Conservation (phyloP, 1,140 invertebrate genomes). For the Helicoverpa zea region DNA sequence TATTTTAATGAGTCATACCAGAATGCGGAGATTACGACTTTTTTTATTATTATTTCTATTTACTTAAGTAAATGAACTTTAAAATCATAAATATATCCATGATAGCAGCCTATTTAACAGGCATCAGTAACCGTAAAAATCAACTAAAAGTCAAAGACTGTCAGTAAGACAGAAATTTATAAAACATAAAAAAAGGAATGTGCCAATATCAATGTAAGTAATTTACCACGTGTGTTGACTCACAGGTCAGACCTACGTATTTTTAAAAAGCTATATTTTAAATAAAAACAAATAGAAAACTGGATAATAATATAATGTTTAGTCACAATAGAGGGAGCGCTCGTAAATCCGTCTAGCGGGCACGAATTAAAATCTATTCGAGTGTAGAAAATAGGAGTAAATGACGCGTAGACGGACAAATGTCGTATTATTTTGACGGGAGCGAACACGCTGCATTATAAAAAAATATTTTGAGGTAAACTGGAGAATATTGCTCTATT, state of each 20-base stretch:
- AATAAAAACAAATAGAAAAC: constrained; percentile 48
- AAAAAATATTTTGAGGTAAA: constrained; percentile 38
- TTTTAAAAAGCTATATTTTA: constrained; percentile 40
- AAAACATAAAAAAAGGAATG: constrained; percentile 46
- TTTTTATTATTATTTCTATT: too few relatives aligned
- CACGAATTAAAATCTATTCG: constrained; percentile 69
- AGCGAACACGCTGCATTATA: constrained; percentile 53
- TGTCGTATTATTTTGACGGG: constrained; percentile 51
- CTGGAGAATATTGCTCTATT: neutral
- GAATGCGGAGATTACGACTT: neutral
- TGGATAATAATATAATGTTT: constrained; percentile 69
- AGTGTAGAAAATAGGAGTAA: constrained; percentile 64
- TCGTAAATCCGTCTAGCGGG: constrained; percentile 73
- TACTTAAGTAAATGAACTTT: neutral
- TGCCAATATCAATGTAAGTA: constrained; percentile 40
- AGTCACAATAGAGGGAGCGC: constrained; percentile 67
- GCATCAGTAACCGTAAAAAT: constrained; percentile 33
- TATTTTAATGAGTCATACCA: neutral
- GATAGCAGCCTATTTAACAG: constrained; percentile 29
- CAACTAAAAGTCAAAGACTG: constrained; percentile 38
- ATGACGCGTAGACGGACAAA: constrained; percentile 67
- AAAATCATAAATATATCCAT: constrained; percentile 16
- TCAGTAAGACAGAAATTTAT: constrained; percentile 36
- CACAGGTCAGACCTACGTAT: constrained; percentile 13
- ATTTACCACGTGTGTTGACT: constrained; percentile 23